Evolutionary conservation across 1,140 invertebrate genomes (phyloP).

Genomic region (Potamilus streckersoni): DNA sequence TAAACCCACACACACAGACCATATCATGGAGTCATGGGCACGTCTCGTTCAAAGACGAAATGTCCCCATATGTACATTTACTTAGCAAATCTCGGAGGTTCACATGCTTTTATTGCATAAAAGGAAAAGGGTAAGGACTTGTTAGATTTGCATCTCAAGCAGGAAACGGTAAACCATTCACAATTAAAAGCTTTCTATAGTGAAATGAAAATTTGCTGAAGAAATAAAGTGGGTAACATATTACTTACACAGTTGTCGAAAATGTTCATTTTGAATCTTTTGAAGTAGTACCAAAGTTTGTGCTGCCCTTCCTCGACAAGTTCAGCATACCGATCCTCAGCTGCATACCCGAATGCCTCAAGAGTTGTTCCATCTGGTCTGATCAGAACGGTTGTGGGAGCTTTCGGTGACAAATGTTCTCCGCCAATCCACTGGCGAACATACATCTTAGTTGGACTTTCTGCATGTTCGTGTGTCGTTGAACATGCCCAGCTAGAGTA

Average conservation of each 20-base stretch:
- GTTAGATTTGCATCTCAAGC: too few species aligned
- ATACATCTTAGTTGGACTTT: not conserved
- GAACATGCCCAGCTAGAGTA: slow-evolving; percentile 6
- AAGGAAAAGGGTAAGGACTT: too few species aligned
- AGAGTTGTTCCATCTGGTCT: slow-evolving; percentile 19
- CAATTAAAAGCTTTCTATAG: too few species aligned
- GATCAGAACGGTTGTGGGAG: slow-evolving; percentile 10
- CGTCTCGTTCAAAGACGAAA: too few species aligned
- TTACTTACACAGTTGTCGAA: not conserved
- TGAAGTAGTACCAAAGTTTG: slow-evolving; percentile 13
- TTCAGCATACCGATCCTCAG: slow-evolving; percentile 11
- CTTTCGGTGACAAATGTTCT: slow-evolving; percentile 1
- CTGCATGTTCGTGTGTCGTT: not conserved
- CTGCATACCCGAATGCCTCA: slow-evolving; percentile 19
- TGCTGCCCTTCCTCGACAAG: slow-evolving; percentile 9
- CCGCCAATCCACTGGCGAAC: slow-evolving; percentile 2
- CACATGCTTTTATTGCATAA: too few species aligned
- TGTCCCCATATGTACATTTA: too few species aligned
- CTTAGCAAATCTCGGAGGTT: too few species aligned
- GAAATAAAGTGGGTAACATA: too few species aligned
- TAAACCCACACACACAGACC: too few species aligned
- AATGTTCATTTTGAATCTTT: slow-evolving; percentile 7
- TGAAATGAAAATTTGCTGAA: too few species aligned
- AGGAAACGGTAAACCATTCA: too few species aligned
- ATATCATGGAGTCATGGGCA: too few species aligned